Conservation (phyloP, 37 sponge, comb jelly and placozoan genomes). For the Bolinopsis microptera region DNA sequence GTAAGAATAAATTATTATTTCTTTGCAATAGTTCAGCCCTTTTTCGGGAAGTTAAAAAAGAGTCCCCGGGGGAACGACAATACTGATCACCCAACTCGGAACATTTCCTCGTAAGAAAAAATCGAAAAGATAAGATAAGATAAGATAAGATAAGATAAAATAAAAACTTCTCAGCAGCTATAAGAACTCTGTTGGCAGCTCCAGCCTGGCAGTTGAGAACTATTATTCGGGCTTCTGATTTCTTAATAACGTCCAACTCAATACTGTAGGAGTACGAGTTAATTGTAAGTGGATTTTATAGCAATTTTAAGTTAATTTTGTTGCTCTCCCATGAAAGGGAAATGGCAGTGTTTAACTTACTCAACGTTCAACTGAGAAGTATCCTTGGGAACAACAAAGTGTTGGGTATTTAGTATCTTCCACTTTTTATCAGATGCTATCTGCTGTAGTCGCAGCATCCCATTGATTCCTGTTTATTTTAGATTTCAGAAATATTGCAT, state of each 20-base stretch:
- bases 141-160: no score
- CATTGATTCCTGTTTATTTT: neutral
- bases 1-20: neutral
- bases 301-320: no score
- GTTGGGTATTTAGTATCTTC: slow-evolving; percentile 36
- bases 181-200: slow-evolving; percentile 2
- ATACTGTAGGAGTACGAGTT: neutral
- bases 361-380: neutral
- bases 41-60: no score
- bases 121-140: no score
- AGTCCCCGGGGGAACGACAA: no score
- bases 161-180: neutral
- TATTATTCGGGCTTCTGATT: slow-evolving; percentile 14
- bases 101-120: no score
- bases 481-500: neutral
- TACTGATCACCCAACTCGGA: no score
- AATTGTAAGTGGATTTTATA: no score
- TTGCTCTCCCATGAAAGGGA: no score
- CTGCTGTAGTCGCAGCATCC: neutral
- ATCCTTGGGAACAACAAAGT: slow-evolving; percentile 13
- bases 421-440: slow-evolving; percentile 37
- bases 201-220: slow-evolving; percentile 15
- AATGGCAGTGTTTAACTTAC: no score
- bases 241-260: slow-evolving; percentile 12
- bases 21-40: neutral